These are phyloP conservation scores for Dexiosoma caninum DNA, from an alignment of 2,888 invertebrate genomes.

Conservation along the genomic window DNA sequence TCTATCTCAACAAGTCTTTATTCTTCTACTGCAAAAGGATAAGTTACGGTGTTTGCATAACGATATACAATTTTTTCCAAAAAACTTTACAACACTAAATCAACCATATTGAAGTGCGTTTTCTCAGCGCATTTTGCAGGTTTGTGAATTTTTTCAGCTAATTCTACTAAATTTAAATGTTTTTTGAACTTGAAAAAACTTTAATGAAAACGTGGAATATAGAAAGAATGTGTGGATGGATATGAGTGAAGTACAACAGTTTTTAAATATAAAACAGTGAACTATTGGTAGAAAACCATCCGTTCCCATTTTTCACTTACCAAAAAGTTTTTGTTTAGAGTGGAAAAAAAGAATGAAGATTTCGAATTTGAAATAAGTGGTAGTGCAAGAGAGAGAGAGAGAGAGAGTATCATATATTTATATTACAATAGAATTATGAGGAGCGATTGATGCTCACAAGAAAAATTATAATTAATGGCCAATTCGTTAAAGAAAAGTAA, in stretches of 20 bases:
- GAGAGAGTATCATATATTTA: too few species aligned
- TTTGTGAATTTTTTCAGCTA: constrained; percentile 64
- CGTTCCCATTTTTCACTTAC: constrained; percentile 60
- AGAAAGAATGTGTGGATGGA: neutral
- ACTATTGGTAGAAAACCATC: constrained; percentile 33
- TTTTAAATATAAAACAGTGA: constrained; percentile 16
- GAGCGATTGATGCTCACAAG: neutral
- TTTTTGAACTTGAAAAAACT: constrained; percentile 24
- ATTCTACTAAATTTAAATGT: constrained; percentile 53
- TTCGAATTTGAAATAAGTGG: neutral
- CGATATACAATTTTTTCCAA: too few species aligned
- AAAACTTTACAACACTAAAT: constrained; percentile 61
- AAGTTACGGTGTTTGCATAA: too few species aligned
- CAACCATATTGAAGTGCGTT: constrained; percentile 74
- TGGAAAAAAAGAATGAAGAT: constrained; percentile 9
- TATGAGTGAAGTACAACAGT: neutral
- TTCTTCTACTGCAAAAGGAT: neutral
- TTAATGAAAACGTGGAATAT: constrained; percentile 6
- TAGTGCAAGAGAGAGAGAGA: constrained; percentile 22
- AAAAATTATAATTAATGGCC: neutral
- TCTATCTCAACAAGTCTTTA: too few species aligned
- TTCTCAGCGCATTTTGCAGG: constrained; percentile 73
- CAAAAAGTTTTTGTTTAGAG: constrained; percentile 58
- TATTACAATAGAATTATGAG: neutral
- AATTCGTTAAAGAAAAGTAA: too few species aligned